Percentiles rank a stretch among this genome's conserved stretches.
phyloP scores from a whole-genome alignment of 2,113 vertebrate species.

The Carassius auratus region DNA sequence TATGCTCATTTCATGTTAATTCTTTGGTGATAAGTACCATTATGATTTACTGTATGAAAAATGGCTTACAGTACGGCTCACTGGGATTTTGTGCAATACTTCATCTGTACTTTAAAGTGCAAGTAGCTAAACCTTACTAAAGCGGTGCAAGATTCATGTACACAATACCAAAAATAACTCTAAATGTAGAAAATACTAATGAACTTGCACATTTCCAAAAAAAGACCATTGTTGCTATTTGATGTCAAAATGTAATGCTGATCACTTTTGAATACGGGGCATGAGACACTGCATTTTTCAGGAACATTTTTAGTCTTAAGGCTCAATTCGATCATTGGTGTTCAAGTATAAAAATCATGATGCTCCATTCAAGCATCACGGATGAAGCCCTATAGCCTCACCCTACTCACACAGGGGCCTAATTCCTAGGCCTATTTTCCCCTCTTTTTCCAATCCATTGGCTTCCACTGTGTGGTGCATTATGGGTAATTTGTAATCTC shows the following conservation, averaged over 20 bases:
- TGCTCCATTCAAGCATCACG: constrained; percentile 45
- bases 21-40: constrained; percentile 57
- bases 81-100: constrained; percentile 59
- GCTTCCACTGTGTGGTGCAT: constrained; percentile 27
- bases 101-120: constrained; percentile 57
- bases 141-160: constrained; percentile 38
- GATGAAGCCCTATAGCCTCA: constrained; percentile 19
- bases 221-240: constrained; percentile 19
- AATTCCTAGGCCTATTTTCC: neutral
- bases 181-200: constrained; percentile 23
- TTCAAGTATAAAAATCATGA: constrained; percentile 56
- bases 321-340: constrained; percentile 51
- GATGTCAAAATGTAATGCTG: constrained; percentile 46
- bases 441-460: neutral
- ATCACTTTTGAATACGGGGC: constrained; percentile 24
- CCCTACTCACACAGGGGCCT: constrained; percentile 10
- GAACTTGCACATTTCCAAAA: constrained; percentile 38
- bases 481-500: constrained; percentile 5
- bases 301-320: constrained; percentile 59
- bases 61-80: constrained; percentile 55
- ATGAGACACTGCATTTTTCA: constrained; percentile 36
- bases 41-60: constrained; percentile 39
- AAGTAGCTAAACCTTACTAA: constrained; percentile 37
- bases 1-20: constrained; percentile 38
- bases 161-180: constrained; percentile 42